Percentiles rank a stretch among this genome's conserved stretches.
Evolutionary conservation across 2,888 invertebrate genomes (phyloP).

Genomic region (Thecocarcelia acutangulata): DNA sequence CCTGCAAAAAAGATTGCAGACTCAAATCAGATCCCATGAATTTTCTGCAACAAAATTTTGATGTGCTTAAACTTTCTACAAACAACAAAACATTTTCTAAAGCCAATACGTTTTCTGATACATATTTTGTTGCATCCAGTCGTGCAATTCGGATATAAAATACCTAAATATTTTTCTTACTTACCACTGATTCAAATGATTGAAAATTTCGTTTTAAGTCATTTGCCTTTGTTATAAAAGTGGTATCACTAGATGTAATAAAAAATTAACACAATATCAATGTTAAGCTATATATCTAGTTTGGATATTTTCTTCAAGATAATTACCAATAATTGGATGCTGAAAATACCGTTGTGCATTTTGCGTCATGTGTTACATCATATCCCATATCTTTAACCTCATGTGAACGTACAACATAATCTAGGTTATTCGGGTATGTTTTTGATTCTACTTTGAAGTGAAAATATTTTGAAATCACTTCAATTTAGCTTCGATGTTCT

Average conservation of each 20-base stretch:
- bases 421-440: conserved; percentile 96
- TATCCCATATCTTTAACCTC: conserved; percentile 99
- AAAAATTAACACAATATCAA: not conserved
- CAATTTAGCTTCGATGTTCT: too few species aligned
- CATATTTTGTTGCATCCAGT: too few species aligned
- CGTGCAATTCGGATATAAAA: too few species aligned
- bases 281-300: not conserved
- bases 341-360: conserved; percentile 99
- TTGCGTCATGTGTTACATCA: conserved; percentile 95
- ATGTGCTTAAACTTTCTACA: too few species aligned
- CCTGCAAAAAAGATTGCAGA: too few species aligned
- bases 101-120: too few species aligned
- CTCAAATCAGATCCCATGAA: too few species aligned
- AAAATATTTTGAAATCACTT: too few species aligned
- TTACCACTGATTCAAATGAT: conserved; percentile 96
- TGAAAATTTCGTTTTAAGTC: conserved; percentile 95
- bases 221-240: conserved; percentile 96
- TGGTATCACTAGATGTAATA: conserved; percentile 91
- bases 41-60: too few species aligned
- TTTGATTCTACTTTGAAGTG: too few species aligned
- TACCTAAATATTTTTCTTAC: too few species aligned
- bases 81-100: too few species aligned
- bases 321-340: conserved; percentile 99
- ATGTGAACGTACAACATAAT: conserved; percentile 97
- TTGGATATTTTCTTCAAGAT: not conserved